Base-by-base conservation (phyloP, 2,888 invertebrate species). In the Lasioglossum calceatum region DNA sequence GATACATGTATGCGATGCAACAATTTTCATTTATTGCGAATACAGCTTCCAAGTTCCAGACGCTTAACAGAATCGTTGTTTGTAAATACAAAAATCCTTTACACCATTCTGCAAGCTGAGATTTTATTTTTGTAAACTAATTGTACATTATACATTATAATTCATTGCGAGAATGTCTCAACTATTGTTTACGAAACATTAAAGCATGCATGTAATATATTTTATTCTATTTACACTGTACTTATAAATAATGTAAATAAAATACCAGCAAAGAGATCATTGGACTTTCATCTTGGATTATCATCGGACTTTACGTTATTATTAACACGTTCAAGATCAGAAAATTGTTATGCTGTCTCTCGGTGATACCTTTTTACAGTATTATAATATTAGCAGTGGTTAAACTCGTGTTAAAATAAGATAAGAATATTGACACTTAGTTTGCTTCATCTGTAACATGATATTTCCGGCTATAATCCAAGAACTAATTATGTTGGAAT, bases 161-260 rank as follows among this genome's bases (percentile, higher is more conserved):
- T 27, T 61, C 5, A 27, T 27, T 27, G 27, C 4, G 61, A 61
- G n/a, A 27, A 14, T 14, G 58, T 27, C 58, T 12, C 12, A 12
- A 14, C 4, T 61, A 27, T 61, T 61, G 4, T 61, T 61, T 27
- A 61, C 27, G 14, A 27, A 4, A 58, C n/a, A 12, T 58, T 14
- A 58, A 58, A 58, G n/a, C 58, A 58, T 58, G 58, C 58, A 58
- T n/a, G 58, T 58, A 27, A 58, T 58, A n/a, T 58, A 58, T 58
- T 14, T 44, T 44, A 44, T 44, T 44, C 27, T 61, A 14, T 61
- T 27, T 27, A 5, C 27, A 61, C 61, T 14, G n/a, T 61, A 61
- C n/a, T 27, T 61, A 27, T 12, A 27, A 61, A 61, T 27, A 61
- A 61, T 61, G 27, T 61, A 61, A 61, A 27, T 61, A 61, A 61